Evolutionary conservation across 2,113 vertebrate genomes (phyloP).

Genomic region (Cyanoliseus patagonus): DNA sequence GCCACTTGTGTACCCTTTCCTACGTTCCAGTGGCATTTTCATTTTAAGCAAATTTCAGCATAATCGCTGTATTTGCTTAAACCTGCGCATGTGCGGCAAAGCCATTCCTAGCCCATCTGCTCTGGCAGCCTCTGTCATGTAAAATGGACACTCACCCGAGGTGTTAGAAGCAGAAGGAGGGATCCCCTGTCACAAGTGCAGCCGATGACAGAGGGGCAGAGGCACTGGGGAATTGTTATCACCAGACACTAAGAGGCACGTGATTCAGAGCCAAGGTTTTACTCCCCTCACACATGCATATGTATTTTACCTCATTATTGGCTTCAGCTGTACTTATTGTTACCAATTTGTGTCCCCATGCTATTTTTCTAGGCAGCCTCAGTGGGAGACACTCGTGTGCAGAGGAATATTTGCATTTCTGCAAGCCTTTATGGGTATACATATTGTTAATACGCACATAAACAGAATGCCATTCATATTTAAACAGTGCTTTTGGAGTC

Average conservation of each 20-base stretch:
- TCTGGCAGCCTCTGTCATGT: background rate
- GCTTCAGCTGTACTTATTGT: slow-evolving; percentile 38
- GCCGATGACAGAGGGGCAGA: background rate
- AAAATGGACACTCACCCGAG: background rate
- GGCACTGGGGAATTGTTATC: background rate
- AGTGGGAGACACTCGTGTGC: slow-evolving; percentile 19
- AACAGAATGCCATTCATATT: slow-evolving; percentile 64
- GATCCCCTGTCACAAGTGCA: background rate
- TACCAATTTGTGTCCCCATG: background rate
- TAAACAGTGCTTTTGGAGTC: slow-evolving; percentile 42
- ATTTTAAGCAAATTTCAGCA: slow-evolving; percentile 66
- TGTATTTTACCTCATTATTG: slow-evolving; percentile 49
- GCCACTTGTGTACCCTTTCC: slow-evolving; percentile 53
- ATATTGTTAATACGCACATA: slow-evolving; percentile 56
- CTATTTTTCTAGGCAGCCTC: slow-evolving; percentile 42
- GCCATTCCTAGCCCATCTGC: slow-evolving; percentile 6
- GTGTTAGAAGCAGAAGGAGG: background rate
- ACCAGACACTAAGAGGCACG: background rate
- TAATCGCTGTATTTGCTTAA: slow-evolving; percentile 62
- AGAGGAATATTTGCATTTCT: slow-evolving; percentile 50
- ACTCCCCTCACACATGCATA: slow-evolving; percentile 4
- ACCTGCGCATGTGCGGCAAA: slow-evolving; percentile 43
- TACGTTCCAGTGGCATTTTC: slow-evolving; percentile 55
- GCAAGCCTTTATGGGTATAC: slow-evolving; percentile 21
- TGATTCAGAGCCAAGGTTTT: background rate